Evolutionary conservation across 2,113 vertebrate genomes (phyloP), one percentile per base, ranked within the genome.

Genomic region (Bagarius yarrelli): DNA sequence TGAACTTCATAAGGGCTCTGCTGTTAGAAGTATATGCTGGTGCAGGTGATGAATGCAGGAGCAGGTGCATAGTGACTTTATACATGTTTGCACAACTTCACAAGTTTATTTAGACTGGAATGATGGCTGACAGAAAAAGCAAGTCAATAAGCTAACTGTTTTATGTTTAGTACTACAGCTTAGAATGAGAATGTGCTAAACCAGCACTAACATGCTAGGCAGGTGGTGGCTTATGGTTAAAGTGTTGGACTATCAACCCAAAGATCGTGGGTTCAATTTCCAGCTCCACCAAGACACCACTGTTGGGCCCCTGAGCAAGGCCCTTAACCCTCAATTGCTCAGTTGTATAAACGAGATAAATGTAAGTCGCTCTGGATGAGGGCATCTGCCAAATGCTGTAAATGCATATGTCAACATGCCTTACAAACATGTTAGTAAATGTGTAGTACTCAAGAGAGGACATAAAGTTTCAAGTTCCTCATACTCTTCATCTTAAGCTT

Each of bases 401-500:
- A n/a, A n/a, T n/a, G n/a, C n/a, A n/a, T n/a, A n/a, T n/a, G n/a
- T n/a, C n/a, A n/a, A n/a, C n/a, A n/a, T n/a, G n/a, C n/a, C n/a
- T n/a, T 55, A 72, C 76, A 81, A 79, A 76, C 47, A 76, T 55
- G 25, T 18, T 19, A 34, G 50, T 52, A 34, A 70, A 53, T 5
- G 30, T 57, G 27, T n/a, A 82, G 79, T 56, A 72, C 53, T 25
- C 25, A 60, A n/a, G 76, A 82, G 81, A 11, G 36, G 84, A 85
- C 80, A 66, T 56, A 36, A 30, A 25, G 72, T 81, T 71, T 87
- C 74, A 83, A 53, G 79, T 25, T 79, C 82, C 74, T 53, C 50
- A 16, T 25, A 52, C 40, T 18, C 69, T 72, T 72, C 60, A 63
- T 30, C 19, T 30, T 64, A 32, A 64, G n/a, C n/a, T n/a, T n/a